Conservation (phyloP, 2,888 invertebrate species). For the Agrotis segetum region DNA sequence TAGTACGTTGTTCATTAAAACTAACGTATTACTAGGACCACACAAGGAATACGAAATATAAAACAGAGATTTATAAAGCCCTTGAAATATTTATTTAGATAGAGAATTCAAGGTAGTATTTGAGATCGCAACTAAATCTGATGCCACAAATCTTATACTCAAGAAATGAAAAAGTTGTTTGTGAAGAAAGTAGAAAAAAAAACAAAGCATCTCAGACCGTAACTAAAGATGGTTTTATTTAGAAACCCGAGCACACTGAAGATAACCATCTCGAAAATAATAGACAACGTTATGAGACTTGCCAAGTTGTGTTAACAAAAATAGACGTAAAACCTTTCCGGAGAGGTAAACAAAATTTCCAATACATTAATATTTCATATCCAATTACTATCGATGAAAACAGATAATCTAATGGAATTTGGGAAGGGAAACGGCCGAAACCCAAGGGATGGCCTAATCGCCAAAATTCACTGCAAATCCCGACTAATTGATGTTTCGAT, state of each 20-base stretch:
- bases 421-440: slow-evolving; percentile 10
- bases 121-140: neutral
- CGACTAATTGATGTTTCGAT: slow-evolving; percentile 41
- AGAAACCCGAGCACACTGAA: slow-evolving; percentile 34
- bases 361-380: slow-evolving; percentile 52
- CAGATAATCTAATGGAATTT: slow-evolving; percentile 49
- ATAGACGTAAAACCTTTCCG: slow-evolving; percentile 6
- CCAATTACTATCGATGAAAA: slow-evolving; percentile 53
- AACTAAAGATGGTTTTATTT: slow-evolving; percentile 27
- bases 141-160: slow-evolving; percentile 2
- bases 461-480: slow-evolving; percentile 35
- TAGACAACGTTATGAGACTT: slow-evolving; percentile 15
- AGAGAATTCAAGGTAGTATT: slow-evolving; percentile 6
- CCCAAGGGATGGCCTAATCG: slow-evolving; percentile 43
- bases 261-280: slow-evolving; percentile 39
- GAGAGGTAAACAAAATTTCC: slow-evolving; percentile 30
- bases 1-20: slow-evolving; percentile 76
- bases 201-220: slow-evolving; percentile 34
- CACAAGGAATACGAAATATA: slow-evolving; percentile 62
- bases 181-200: slow-evolving; percentile 36
- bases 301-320: slow-evolving; percentile 26
- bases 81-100: slow-evolving; percentile 25
- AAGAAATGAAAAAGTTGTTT: slow-evolving; percentile 19
- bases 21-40: slow-evolving; percentile 64
- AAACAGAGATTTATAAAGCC: slow-evolving; percentile 55